These are phyloP conservation scores for Astreopora myriophthalma DNA, from an alignment of 64 coral and sea anemone species.

Conservation along the genomic window DNA sequence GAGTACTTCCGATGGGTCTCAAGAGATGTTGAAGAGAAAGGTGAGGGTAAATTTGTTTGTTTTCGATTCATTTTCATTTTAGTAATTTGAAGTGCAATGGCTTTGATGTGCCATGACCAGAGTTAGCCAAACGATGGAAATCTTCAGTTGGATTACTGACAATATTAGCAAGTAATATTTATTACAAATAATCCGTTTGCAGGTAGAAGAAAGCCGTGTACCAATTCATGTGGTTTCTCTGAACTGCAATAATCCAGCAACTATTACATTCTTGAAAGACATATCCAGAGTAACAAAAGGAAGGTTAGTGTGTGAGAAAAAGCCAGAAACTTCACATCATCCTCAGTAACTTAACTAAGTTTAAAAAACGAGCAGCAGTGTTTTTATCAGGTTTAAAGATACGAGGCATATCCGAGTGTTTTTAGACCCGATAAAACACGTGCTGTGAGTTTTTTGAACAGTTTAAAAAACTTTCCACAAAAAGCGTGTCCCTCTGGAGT, in stretches of 20 bases:
- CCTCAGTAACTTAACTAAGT: too few relatives aligned
- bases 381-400: too few relatives aligned
- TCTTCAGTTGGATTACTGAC: background rate
- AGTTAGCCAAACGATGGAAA: too few relatives aligned
- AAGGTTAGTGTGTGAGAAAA: slow-evolving; percentile 3
- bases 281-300: slow-evolving; percentile 61
- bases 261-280: slow-evolving; percentile 80
- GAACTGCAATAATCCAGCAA: slow-evolving; percentile 85
- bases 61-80: background rate
- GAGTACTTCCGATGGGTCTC: slow-evolving; percentile 74
- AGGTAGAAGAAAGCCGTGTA: slow-evolving; percentile 83
- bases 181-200: too few relatives aligned
- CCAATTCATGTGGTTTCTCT: slow-evolving; percentile 84
- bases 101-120: background rate
- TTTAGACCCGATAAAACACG: too few relatives aligned
- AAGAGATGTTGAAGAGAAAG: slow-evolving; percentile 94
- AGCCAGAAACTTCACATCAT: background rate
- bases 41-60: slow-evolving; percentile 26
- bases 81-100: background rate
- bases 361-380: too few relatives aligned
- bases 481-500: too few relatives aligned
- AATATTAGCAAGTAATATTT: too few relatives aligned
- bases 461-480: too few relatives aligned
- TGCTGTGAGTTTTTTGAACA: too few relatives aligned
- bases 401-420: too few relatives aligned